A percentile compares a stretch with the other conserved stretches of the same genome.
phyloP scores from a whole-genome alignment of 92 coral and sea anemone species.

The Pocillopora meandrina region DNA sequence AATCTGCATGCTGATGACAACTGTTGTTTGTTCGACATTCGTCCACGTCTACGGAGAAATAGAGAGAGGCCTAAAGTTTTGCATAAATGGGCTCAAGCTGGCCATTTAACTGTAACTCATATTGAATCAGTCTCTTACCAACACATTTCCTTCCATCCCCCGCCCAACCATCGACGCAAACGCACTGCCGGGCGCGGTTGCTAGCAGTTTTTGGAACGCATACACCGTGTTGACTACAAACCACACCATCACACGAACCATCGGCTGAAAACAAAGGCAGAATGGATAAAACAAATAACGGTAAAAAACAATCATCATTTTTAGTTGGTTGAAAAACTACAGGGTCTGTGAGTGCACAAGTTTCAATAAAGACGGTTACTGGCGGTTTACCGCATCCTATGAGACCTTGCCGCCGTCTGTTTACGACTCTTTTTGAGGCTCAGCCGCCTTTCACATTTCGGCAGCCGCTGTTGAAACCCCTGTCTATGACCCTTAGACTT shows the following conservation, averaged over 20 bases:
- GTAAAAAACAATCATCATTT: not conserved
- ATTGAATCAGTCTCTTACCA: constrained; percentile 40
- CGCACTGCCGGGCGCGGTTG: constrained; percentile 53
- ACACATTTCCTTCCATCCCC: constrained; percentile 68
- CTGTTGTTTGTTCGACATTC: constrained; percentile 58
- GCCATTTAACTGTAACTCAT: too few species aligned
- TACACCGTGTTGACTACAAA: constrained; percentile 63
- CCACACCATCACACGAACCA: constrained; percentile 74
- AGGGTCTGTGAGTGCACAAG: too few species aligned
- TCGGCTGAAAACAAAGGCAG: constrained; percentile 42
- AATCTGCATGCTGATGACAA: constrained; percentile 71
- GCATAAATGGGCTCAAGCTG: too few species aligned
- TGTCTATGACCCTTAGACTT: not conserved
- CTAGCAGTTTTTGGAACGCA: constrained; percentile 44
- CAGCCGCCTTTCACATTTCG: too few species aligned
- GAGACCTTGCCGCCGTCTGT: too few species aligned
- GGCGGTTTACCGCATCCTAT: too few species aligned
- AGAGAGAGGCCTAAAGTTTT: not conserved
- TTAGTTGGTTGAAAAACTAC: too few species aligned
- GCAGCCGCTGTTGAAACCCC: too few species aligned
- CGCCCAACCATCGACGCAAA: constrained; percentile 70
- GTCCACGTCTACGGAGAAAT: constrained; percentile 52
- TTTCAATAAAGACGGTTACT: too few species aligned
- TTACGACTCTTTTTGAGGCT: too few species aligned
- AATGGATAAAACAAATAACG: not conserved